Evolutionary conservation across 2,113 vertebrate species (phyloP).

Genomic region (Promerops cafer): DNA sequence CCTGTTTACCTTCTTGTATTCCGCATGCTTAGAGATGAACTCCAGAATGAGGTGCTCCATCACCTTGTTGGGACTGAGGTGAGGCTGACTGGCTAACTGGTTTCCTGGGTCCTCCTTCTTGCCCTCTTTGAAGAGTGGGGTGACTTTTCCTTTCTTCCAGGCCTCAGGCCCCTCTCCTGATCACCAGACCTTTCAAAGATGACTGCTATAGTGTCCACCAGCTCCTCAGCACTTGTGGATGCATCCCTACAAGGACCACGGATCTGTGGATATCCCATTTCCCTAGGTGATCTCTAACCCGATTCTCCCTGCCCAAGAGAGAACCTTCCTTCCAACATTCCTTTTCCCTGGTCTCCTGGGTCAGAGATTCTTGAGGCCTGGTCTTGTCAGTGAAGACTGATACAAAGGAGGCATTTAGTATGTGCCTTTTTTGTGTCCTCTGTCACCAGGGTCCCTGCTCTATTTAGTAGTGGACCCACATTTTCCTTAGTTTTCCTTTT

Average conservation of each 20-base stretch:
- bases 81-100: neutral
- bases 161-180: neutral
- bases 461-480: neutral
- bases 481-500: neutral
- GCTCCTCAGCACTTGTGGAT: neutral
- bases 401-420: neutral
- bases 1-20: neutral
- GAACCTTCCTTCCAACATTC: neutral
- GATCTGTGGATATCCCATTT: neutral
- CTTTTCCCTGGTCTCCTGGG: neutral
- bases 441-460: neutral
- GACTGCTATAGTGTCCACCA: rapidly evolving
- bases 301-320: neutral
- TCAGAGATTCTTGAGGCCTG: neutral
- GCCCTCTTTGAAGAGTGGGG: neutral
- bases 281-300: neutral
- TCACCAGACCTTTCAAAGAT: neutral
- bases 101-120: neutral
- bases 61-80: neutral
- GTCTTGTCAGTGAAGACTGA: neutral
- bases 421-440: neutral
- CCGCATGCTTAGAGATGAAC: neutral
- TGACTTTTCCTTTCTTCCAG: neutral
- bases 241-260: neutral
- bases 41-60: neutral